These are phyloP conservation scores for Metallyticus violacea DNA, from an alignment of 2,888 invertebrate species.

Conservation along the genomic window DNA sequence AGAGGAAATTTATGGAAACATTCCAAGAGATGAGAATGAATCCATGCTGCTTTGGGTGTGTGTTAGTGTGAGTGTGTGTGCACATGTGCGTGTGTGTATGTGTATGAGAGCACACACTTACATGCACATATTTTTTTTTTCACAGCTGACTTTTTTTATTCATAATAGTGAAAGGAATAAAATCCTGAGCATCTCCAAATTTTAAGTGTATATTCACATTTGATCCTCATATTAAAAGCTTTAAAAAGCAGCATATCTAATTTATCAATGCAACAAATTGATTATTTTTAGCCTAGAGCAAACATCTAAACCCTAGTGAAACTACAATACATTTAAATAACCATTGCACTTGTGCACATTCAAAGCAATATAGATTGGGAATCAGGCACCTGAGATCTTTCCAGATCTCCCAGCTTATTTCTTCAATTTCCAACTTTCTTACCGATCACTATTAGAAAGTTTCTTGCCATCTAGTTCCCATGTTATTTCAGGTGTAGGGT, in stretches of 20 bases:
- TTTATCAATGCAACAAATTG: background rate
- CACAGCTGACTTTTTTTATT: too few species aligned
- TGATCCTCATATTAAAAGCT: background rate
- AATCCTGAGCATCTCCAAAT: background rate
- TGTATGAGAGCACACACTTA: too few species aligned
- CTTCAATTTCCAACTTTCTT: slow-evolving; percentile 29
- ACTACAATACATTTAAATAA: background rate
- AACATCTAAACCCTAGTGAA: background rate
- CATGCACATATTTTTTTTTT: too few species aligned
- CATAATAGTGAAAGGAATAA: too few species aligned
- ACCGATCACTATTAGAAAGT: slow-evolving; percentile 69
- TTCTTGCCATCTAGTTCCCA: slow-evolving; percentile 90
- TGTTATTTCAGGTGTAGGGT: slow-evolving; percentile 89
- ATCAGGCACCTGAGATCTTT: background rate
- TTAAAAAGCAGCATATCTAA: background rate
- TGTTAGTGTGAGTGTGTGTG: too few species aligned
- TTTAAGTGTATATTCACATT: background rate
- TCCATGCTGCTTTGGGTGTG: too few species aligned
- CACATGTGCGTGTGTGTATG: too few species aligned
- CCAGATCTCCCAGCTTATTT: background rate
- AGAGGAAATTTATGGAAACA: background rate
- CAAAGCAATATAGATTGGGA: background rate
- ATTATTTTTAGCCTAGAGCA: background rate
- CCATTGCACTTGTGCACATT: background rate
- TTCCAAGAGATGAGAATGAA: too few species aligned